These are phyloP conservation scores for Pipa parva DNA, from an alignment of 2,113 vertebrate species.

Conservation along the genomic window DNA sequence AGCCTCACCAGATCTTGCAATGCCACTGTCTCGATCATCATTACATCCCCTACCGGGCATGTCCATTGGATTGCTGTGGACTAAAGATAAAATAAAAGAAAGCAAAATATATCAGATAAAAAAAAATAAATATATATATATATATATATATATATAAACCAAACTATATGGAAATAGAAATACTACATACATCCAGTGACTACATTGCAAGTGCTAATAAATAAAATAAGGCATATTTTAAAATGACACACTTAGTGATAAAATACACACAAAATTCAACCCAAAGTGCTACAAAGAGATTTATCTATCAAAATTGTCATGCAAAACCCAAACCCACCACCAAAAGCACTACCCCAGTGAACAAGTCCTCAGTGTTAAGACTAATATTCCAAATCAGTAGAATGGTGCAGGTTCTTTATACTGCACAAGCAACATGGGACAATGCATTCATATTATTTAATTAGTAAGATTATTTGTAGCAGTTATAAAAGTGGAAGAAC, in stretches of 20 bases:
- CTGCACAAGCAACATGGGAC: no score
- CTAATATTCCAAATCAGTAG: no score
- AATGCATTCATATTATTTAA: no score
- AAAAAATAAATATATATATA: no score
- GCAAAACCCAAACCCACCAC: conserved; percentile 66
- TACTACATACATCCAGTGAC: no score
- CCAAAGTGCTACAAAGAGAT: conserved; percentile 3
- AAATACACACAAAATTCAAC: conserved; percentile 2
- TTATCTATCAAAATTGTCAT: conserved; percentile 49
- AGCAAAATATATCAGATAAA: no score
- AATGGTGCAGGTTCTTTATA: no score
- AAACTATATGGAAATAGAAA: no score
- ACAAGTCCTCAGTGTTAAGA: conserved; percentile 60
- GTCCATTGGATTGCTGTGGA: conserved; percentile 98
- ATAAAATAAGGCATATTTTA: background rate
- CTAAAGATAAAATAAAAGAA: conserved; percentile 64
- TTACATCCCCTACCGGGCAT: conserved; percentile 88
- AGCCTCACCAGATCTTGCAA: conserved; percentile 89
- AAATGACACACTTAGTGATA: background rate
- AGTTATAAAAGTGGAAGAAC: no score
- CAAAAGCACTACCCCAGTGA: conserved; percentile 66
- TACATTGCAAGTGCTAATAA: background rate
- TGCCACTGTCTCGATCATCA: conserved; percentile 94
- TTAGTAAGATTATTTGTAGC: no score
- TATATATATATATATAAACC: no score